Evolutionary conservation across 2,797 vertebrate species (phyloP).

Genomic region (Rhynchotus rufescens): DNA sequence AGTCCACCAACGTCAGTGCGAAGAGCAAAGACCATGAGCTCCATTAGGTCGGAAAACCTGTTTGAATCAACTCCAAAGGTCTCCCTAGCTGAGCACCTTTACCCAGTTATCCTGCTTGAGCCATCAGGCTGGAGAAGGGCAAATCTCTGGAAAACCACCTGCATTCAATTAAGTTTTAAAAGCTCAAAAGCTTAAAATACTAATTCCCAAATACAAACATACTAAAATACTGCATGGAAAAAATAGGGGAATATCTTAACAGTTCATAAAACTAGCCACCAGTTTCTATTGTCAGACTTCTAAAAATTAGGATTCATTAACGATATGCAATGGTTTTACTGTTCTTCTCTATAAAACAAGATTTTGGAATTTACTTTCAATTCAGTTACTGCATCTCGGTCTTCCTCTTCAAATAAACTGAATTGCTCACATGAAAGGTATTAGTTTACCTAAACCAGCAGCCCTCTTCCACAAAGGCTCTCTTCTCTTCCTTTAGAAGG

Average conservation of each 20-base stretch:
- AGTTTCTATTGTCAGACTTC: background rate
- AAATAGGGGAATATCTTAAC: background rate
- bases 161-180: background rate
- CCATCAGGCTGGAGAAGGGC: background rate
- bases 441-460: background rate
- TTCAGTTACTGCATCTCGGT: background rate
- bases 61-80: background rate
- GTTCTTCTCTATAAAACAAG: background rate
- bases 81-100: background rate
- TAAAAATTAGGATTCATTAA: background rate
- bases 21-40: background rate
- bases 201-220: background rate
- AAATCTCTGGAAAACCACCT: background rate
- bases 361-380: background rate
- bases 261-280: background rate
- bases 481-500: fast-evolving
- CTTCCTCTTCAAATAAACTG: background rate
- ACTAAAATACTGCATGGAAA: background rate
- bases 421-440: background rate
- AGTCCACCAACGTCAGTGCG: background rate
- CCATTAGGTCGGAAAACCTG: background rate
- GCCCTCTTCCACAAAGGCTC: background rate
- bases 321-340: background rate
- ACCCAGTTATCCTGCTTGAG: background rate
- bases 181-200: background rate